phyloP scores from a whole-genome alignment of 2,888 invertebrate genomes.

The Lordiphosa andalusiaca region DNA sequence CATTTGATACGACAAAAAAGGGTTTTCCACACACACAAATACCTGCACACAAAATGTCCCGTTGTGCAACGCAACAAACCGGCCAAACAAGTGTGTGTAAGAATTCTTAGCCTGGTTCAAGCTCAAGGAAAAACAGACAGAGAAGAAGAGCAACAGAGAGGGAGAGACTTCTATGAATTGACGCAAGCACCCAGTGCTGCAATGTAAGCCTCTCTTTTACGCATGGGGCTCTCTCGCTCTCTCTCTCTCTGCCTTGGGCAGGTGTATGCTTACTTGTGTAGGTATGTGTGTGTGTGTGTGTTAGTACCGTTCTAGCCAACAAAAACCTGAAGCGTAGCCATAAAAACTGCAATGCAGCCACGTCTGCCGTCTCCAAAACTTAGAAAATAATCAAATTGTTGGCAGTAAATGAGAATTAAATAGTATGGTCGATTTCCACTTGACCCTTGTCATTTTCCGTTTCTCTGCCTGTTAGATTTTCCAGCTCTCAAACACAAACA shows the following conservation, averaged over 20 bases:
- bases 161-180: constrained; percentile 13
- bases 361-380: constrained; percentile 49
- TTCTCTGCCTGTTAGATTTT: constrained; percentile 41
- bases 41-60: constrained; percentile 57
- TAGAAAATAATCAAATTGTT: constrained; percentile 26
- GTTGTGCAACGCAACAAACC: constrained; percentile 67
- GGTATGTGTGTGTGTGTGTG: constrained; percentile 17
- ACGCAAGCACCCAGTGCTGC: constrained; percentile 46
- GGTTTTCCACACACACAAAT: constrained; percentile 42
- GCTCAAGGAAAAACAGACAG: constrained; percentile 30
- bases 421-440: constrained; percentile 30
- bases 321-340: constrained; percentile 71
- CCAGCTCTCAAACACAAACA: constrained; percentile 42
- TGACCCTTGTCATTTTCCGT: constrained; percentile 55
- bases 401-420: neutral
- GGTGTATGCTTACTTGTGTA: constrained; percentile 30
- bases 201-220: constrained; percentile 54
- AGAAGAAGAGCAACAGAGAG: constrained; percentile 9
- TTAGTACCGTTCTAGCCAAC: constrained; percentile 72
- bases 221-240: constrained; percentile 19
- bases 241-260: constrained; percentile 31
- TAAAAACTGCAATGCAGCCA: constrained; percentile 60
- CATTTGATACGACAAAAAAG: constrained; percentile 47
- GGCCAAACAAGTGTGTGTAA: constrained; percentile 58
- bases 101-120: constrained; percentile 36